A percentile compares a stretch with the other conserved stretches of the same genome.
phyloP scores from a whole-genome alignment of 2,797 vertebrate species.

The Ptychadena robeensis region DNA sequence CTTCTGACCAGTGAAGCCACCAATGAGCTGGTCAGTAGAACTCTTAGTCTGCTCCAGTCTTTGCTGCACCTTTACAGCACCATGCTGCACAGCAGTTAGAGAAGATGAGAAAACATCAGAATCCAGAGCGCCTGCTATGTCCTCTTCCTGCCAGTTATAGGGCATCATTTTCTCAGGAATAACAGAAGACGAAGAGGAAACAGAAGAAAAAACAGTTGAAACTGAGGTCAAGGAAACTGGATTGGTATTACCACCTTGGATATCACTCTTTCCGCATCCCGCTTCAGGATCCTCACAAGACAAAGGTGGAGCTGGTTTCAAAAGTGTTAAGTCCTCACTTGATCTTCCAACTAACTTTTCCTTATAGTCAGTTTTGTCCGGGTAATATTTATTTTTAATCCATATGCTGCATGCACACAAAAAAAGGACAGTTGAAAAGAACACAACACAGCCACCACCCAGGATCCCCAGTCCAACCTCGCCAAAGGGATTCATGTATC shows the following conservation, averaged over 20 bases:
- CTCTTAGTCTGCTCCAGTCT: neutral
- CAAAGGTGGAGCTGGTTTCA: conserved; percentile 16
- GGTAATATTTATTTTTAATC: conserved; percentile 43
- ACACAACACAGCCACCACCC: conserved; percentile 46
- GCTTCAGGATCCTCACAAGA: neutral
- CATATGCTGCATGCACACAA: conserved; percentile 39
- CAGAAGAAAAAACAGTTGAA: neutral
- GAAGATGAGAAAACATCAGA: conserved; percentile 24
- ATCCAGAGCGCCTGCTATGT: neutral
- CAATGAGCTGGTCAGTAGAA: neutral
- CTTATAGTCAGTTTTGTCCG: conserved; percentile 6
- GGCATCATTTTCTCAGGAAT: neutral
- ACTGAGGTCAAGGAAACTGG: conserved; percentile 19
- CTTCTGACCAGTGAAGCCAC: neutral
- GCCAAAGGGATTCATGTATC: conserved; percentile 46
- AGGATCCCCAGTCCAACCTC: conserved; percentile 48
- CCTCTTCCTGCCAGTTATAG: neutral
- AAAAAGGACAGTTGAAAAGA: conserved; percentile 19
- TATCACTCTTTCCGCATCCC: neutral
- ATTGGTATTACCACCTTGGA: neutral
- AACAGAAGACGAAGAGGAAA: conserved; percentile 14
- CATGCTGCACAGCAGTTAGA: conserved; percentile 15
- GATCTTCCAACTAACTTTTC: neutral
- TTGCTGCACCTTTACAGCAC: conserved; percentile 20
- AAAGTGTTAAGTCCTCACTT: conserved; percentile 11